A percentile compares a stretch with the other conserved stretches of the same genome.
Conservation (phyloP, 2,888 invertebrate species). For the Penaeus monodon region DNA sequence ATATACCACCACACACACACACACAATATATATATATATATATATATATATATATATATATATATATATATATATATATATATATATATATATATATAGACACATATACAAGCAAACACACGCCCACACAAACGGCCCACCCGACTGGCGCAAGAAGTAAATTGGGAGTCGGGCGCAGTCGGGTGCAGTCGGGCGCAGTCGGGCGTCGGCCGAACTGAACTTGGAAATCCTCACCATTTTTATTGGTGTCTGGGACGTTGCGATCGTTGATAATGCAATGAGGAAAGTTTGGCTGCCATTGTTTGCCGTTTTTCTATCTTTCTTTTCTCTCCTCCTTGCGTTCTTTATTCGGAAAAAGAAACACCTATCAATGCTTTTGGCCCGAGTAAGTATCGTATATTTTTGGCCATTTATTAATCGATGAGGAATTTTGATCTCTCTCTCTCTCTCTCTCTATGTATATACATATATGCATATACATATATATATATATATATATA, state of each 20-base stretch:
- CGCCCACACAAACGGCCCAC: neutral
- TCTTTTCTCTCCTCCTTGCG: too few species aligned
- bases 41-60: slow-evolving; percentile 23
- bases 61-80: slow-evolving; percentile 23
- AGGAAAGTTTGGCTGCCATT: too few species aligned
- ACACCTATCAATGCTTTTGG: neutral
- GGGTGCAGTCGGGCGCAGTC: too few species aligned
- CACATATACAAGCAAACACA: neutral
- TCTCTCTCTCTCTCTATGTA: neutral
- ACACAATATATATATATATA: neutral
- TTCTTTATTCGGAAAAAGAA: neutral
- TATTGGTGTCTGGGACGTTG: too few species aligned
- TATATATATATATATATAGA: slow-evolving; percentile 2
- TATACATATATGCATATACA: neutral
- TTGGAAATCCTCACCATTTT: too few species aligned
- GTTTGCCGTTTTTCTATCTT: too few species aligned
- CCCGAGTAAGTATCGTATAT: neutral
- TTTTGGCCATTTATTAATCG: neutral
- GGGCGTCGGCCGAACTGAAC: too few species aligned
- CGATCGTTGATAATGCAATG: too few species aligned
- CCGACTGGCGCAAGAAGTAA: neutral
- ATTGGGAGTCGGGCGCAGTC: neutral
- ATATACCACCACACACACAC: too few species aligned
- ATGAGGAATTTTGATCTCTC: neutral
- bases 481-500: neutral